Percentiles rank a stretch among this genome's conserved stretches.
Conservation (phyloP, 2,797 vertebrate genomes). For the Schizopygopsis malacanthus region DNA sequence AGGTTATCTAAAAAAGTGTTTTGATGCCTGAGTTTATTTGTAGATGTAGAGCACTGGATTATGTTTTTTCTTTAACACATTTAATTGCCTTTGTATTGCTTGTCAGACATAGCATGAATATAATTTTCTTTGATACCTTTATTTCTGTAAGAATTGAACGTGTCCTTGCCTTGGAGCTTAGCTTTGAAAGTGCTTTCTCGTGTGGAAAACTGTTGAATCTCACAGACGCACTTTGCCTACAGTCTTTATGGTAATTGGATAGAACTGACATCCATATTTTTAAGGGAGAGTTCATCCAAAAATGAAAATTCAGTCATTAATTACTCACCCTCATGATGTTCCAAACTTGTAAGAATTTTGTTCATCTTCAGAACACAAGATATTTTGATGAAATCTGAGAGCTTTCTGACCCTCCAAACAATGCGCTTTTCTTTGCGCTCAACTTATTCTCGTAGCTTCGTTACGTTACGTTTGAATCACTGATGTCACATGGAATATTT, state of each 20-base stretch:
- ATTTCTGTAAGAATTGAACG: neutral
- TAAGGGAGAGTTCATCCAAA: neutral
- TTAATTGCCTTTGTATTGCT: neutral
- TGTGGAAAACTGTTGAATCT: constrained; percentile 3
- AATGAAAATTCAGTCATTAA: neutral
- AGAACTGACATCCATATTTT: constrained; percentile 7
- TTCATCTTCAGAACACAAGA: too few species aligned
- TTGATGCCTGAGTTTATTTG: neutral
- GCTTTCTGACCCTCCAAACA: too few species aligned
- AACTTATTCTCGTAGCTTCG: too few species aligned
- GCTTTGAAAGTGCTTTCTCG: neutral
- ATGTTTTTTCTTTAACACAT: neutral
- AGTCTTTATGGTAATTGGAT: neutral
- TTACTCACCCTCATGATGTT: neutral
- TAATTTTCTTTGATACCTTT: neutral
- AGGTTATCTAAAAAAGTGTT: neutral
- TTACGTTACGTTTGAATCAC: too few species aligned
- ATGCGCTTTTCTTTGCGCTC: too few species aligned
- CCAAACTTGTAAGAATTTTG: neutral
- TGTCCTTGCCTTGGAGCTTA: neutral
- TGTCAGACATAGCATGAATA: neutral
- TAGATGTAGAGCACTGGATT: neutral
- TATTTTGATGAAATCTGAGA: too few species aligned
- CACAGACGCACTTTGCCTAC: neutral
- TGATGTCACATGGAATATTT: too few species aligned